Conservation (phyloP, 92 coral and sea anemone species). For the Porites divaricata region DNA sequence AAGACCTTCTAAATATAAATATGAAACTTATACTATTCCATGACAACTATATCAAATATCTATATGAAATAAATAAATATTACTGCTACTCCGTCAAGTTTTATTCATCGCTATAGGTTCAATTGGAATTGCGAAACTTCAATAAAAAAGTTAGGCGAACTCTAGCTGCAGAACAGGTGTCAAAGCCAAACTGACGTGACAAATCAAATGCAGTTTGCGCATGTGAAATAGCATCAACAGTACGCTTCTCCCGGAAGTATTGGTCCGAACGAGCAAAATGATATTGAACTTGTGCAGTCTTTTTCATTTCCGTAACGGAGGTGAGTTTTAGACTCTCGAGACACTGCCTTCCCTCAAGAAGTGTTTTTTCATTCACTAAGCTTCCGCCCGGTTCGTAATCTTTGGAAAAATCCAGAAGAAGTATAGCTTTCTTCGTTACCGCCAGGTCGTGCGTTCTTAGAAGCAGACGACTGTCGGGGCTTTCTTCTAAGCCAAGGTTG, state of each 20-base stretch:
- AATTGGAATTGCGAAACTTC: not conserved
- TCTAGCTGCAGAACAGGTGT: conserved; percentile 2
- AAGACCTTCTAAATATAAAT: too few species aligned
- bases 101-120: not conserved
- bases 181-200: conserved; percentile 44
- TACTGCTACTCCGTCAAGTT: too few species aligned
- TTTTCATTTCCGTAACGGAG: conserved; percentile 23
- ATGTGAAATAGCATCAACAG: conserved; percentile 30
- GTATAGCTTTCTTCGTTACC: conserved; percentile 53
- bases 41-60: too few species aligned
- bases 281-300: conserved; percentile 38
- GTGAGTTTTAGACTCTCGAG: conserved; percentile 38
- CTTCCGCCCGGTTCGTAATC: not conserved
- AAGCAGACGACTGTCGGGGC: conserved; percentile 14
- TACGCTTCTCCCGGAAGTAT: conserved; percentile 35
- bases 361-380: conserved; percentile 34
- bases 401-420: conserved; percentile 45
- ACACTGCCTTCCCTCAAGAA: conserved; percentile 56
- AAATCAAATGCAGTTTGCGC: conserved; percentile 58
- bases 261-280: conserved; percentile 59
- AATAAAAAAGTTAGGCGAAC: not conserved
- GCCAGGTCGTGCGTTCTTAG: conserved; percentile 55
- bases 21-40: too few species aligned
- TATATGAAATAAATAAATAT: too few species aligned
- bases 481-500: conserved; percentile 9